phyloP scores from a whole-genome alignment of 1,140 invertebrate species.

The Nasonia longicornis region DNA sequence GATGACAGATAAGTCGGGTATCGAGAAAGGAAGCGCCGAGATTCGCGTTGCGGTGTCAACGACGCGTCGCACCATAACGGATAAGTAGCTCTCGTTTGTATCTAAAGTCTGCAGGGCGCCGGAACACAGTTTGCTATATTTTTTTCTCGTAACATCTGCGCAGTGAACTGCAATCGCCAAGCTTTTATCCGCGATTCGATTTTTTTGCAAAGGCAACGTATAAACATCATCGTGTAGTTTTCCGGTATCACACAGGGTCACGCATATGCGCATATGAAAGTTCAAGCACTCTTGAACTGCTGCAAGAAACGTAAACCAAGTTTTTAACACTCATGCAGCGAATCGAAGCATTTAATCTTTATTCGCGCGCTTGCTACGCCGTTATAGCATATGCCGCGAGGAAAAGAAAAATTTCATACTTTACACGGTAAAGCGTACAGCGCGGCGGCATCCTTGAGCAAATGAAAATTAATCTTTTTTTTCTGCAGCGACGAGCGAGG shows the following conservation, averaged over 20 bases:
- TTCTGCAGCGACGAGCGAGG: conserved; percentile 30
- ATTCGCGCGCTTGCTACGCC: background rate
- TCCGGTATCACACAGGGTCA: background rate
- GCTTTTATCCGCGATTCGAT: no score
- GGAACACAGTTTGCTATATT: background rate
- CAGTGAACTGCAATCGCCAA: background rate
- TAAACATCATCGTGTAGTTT: no score
- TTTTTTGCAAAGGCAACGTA: no score
- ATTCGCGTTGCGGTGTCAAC: conserved; percentile 39
- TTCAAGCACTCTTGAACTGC: background rate
- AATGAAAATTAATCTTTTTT: conserved; percentile 51
- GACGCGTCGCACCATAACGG: background rate
- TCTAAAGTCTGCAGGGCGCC: conserved; percentile 4
- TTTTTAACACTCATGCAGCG: background rate
- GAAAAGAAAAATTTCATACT: background rate
- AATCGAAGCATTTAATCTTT: background rate
- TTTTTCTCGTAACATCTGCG: background rate
- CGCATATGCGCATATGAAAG: no score
- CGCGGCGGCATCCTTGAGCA: conserved; percentile 20
- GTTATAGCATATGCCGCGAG: no score
- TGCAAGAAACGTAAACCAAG: background rate
- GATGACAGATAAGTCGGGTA: conserved; percentile 65
- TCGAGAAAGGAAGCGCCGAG: conserved; percentile 60
- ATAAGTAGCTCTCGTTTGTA: background rate
- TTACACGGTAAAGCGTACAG: background rate